Conservation (phyloP, 2,797 vertebrate genomes). For the Brotula barbata region DNA sequence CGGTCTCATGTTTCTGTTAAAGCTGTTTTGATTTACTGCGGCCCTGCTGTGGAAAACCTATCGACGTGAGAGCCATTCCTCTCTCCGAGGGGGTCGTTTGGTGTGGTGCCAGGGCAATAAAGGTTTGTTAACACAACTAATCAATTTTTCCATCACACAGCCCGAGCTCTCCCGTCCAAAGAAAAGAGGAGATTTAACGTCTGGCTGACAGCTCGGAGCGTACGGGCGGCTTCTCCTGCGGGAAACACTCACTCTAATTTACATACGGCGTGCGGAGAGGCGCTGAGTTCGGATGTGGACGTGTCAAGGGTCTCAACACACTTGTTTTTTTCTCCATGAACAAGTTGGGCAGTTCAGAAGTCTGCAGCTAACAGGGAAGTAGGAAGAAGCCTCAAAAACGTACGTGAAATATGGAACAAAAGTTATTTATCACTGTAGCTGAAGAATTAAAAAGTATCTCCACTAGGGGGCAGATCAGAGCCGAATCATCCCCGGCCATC, state of each 20-base stretch:
- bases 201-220: slow-evolving; percentile 33
- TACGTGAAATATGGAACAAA: too few species aligned
- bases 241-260: slow-evolving; percentile 38
- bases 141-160: slow-evolving; percentile 58
- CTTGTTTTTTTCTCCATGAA: too few species aligned
- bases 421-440: too few species aligned
- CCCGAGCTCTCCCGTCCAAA: slow-evolving; percentile 29
- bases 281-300: slow-evolving; percentile 12
- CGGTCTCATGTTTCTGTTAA: slow-evolving; percentile 38
- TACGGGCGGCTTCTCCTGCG: slow-evolving; percentile 3
- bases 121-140: slow-evolving; percentile 70
- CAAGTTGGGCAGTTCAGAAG: too few species aligned
- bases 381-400: too few species aligned
- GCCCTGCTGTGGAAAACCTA: slow-evolving; percentile 31
- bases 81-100: slow-evolving; percentile 42
- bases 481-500: too few species aligned
- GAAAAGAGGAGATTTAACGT: slow-evolving; percentile 33
- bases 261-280: slow-evolving; percentile 6
- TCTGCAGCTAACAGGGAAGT: too few species aligned
- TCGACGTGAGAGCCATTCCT: slow-evolving; percentile 40
- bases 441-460: too few species aligned
- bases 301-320: neutral
- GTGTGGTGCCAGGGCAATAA: slow-evolving; percentile 53
- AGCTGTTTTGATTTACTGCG: slow-evolving; percentile 54
- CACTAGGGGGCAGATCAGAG: too few species aligned